Evolutionary conservation across 2,113 vertebrate genomes (phyloP).

Genomic region (Panthera uncia): DNA sequence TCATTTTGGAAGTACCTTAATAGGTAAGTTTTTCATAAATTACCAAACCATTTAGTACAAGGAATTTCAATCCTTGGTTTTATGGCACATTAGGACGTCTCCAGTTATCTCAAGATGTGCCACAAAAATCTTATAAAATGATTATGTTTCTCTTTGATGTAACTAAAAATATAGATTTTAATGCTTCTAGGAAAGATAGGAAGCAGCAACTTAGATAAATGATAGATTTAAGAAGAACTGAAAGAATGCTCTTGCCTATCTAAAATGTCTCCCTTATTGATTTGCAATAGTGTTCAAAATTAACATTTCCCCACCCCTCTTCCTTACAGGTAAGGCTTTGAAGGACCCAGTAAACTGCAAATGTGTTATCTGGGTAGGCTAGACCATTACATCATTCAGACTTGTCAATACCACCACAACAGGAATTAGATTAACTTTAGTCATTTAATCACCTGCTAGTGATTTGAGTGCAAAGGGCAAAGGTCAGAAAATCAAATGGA

Average conservation of each 20-base stretch:
- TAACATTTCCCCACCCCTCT: neutral
- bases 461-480: neutral
- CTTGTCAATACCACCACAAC: neutral
- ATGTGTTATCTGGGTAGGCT: neutral
- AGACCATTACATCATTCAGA: neutral
- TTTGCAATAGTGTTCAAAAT: neutral
- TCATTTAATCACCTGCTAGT: neutral
- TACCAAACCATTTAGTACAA: neutral
- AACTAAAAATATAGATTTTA: conserved; percentile 29
- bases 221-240: neutral
- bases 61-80: neutral
- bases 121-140: conserved; percentile 33
- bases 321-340: neutral
- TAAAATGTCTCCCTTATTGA: neutral
- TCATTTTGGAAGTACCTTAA: neutral
- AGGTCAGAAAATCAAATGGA: neutral
- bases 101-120: conserved; percentile 31
- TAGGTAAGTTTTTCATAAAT: neutral
- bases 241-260: neutral
- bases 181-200: neutral
- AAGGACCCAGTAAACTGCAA: neutral
- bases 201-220: neutral
- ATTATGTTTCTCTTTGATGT: conserved; percentile 15
- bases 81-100: neutral
- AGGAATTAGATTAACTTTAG: neutral